Base-by-base conservation (phyloP, 1,140 invertebrate species). In the Ceratosolen solmsi region DNA sequence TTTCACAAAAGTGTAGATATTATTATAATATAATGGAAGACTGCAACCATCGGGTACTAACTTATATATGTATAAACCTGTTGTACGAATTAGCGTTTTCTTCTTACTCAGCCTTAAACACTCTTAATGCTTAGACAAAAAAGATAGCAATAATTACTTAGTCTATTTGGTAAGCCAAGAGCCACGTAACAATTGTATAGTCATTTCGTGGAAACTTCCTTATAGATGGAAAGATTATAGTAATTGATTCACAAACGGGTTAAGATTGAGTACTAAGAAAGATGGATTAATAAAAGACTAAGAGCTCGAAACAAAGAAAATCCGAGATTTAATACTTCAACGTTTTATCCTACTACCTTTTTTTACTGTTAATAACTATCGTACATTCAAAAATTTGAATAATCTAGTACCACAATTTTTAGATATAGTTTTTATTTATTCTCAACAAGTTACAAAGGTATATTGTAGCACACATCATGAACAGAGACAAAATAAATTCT, bases 181-280 rank as follows among this genome's bases (percentile, higher is more conserved):
- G 22, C 22, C 30, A 63, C 17, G 20, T 38, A n/a, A 38, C 63
- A 20, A 36, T 22, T 68, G 63, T n/a, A 4, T 33, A 68, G 33
- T n/a, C 33, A 68, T 13, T 68, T 68, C 36, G 60, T 63, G 30
- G 30, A 63, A 63, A 63, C 60, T 63, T 63, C 63, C 63, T 68
- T 38, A 38, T 38, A n/a, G 33, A 68, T 33, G 36, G 8, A 68
- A 68, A 68, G 33, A 68, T 68, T 68, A 63, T 63, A 33, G 60
- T 63, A 68, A 68, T 68, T 68, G 33, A 68, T 68, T 68, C 33
- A 15, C 20, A 36, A 68, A 38, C 63, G 63, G 9, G 15, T 68
- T 68, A 38, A 68, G 36, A 68, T 68, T 38, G 36, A 68, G 9
- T 68, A 38, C 33, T 68, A 22, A 38, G 33, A 68, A n/a, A 38